Conservation (phyloP, 1,140 invertebrate species). For the Homalodisca vitripennis region DNA sequence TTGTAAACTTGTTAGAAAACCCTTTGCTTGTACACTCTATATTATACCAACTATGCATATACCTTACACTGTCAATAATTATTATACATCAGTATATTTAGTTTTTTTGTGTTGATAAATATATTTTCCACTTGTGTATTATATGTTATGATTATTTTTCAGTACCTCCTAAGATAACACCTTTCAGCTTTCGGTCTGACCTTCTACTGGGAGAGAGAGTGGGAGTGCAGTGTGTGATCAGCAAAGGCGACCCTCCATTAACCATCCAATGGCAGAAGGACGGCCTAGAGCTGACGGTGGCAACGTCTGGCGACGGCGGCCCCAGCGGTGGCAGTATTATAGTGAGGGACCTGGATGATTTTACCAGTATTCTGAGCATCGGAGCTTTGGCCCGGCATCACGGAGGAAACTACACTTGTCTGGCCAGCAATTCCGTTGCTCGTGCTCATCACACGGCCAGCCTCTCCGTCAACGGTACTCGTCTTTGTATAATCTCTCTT, state of each 20-base stretch:
- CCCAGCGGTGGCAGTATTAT: slow-evolving; percentile 8
- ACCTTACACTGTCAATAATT: too few relatives aligned
- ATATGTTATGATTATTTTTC: slow-evolving; percentile 45
- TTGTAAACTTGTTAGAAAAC: too few relatives aligned
- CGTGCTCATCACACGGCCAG: slow-evolving; percentile 59
- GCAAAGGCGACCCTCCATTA: slow-evolving; percentile 65
- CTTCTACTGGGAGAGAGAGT: slow-evolving; percentile 61
- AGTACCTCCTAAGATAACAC: slow-evolving; percentile 64
- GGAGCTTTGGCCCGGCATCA: slow-evolving; percentile 58
- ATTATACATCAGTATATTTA: too few relatives aligned
- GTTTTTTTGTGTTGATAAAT: too few relatives aligned
- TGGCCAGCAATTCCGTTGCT: slow-evolving; percentile 59
- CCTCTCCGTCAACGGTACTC: slow-evolving; percentile 61
- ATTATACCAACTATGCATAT: too few relatives aligned
- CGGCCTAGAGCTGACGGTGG: slow-evolving; percentile 49
- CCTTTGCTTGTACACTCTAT: too few relatives aligned
- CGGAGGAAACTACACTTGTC: slow-evolving; percentile 71
- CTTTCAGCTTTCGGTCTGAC: slow-evolving; percentile 59
- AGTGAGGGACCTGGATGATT: slow-evolving; percentile 46
- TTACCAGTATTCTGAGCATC: slow-evolving; percentile 62
- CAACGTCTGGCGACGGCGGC: too few relatives aligned
- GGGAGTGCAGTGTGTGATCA: slow-evolving; percentile 63
- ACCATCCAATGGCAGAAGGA: slow-evolving; percentile 72
- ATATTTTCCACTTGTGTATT: too few relatives aligned
- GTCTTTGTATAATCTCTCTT: neutral